phyloP scores from a whole-genome alignment of 1,140 invertebrate species.

The Leguminivora glycinivorella region DNA sequence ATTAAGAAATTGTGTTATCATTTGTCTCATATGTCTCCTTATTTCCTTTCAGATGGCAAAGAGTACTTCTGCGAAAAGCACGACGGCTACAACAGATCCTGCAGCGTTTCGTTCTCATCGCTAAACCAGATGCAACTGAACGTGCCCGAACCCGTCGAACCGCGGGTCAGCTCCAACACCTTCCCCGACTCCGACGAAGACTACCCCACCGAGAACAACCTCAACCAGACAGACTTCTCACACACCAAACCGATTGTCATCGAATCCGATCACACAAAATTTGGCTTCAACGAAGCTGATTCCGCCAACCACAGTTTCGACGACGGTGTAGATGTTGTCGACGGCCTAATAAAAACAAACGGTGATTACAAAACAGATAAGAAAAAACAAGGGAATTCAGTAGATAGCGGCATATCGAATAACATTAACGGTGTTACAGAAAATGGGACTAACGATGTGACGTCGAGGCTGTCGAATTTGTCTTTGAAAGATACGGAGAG shows the following conservation, averaged over 20 bases:
- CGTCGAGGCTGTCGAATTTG: slow-evolving; percentile 59
- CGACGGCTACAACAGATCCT: slow-evolving; percentile 63
- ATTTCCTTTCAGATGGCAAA: slow-evolving; percentile 59
- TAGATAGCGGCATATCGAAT: slow-evolving; percentile 70
- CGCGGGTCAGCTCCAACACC: slow-evolving; percentile 48
- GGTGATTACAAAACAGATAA: slow-evolving; percentile 49
- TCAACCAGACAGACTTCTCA: slow-evolving; percentile 71
- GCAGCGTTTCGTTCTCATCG: slow-evolving; percentile 64
- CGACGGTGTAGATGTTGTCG: slow-evolving; percentile 65
- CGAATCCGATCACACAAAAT: slow-evolving; percentile 62
- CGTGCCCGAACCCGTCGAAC: slow-evolving; percentile 65
- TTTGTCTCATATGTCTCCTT: not conserved
- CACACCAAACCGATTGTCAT: slow-evolving; percentile 72
- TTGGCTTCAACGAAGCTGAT: slow-evolving; percentile 56
- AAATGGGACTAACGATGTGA: slow-evolving; percentile 43
- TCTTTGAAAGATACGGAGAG: slow-evolving; percentile 64
- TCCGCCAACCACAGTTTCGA: slow-evolving; percentile 72
- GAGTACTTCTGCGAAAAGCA: slow-evolving; percentile 74
- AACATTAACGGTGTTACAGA: slow-evolving; percentile 57
- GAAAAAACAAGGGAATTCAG: slow-evolving; percentile 62
- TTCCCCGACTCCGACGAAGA: slow-evolving; percentile 67
- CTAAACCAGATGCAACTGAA: slow-evolving; percentile 66
- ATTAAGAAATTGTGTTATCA: too few species aligned
- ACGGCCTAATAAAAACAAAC: slow-evolving; percentile 51
- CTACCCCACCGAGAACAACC: slow-evolving; percentile 70